Conservation (phyloP, 2,797 vertebrate species). For the Semotilus atromaculatus region DNA sequence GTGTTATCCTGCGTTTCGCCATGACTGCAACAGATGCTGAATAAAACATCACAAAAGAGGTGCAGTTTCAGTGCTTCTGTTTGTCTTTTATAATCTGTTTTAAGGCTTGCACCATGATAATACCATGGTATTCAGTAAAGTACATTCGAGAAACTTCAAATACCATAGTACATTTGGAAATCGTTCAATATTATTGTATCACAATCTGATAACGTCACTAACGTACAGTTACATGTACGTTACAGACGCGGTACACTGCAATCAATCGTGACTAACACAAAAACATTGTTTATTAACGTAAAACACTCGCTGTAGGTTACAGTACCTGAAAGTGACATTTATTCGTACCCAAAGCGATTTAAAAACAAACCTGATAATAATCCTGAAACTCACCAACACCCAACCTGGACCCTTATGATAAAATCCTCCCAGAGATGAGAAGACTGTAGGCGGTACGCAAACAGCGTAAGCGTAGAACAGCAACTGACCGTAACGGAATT, state of each 20-base stretch:
- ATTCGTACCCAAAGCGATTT: background rate
- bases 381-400: conserved; percentile 29
- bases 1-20: conserved; percentile 86
- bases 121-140: background rate
- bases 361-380: conserved; percentile 34
- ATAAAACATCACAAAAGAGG: background rate
- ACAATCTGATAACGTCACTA: background rate
- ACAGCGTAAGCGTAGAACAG: background rate
- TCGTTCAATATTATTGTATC: background rate
- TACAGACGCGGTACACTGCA: background rate
- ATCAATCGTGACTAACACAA: background rate
- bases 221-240: too few relatives aligned
- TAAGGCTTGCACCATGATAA: too few relatives aligned
- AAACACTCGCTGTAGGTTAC: background rate
- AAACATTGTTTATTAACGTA: background rate
- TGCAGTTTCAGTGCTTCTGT: background rate
- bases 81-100: background rate
- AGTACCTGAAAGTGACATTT: background rate
- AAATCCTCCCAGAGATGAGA: conserved; percentile 1
- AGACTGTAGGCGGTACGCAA: background rate
- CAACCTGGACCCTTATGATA: conserved; percentile 20
- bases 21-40: conserved; percentile 67
- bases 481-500: too few relatives aligned
- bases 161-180: background rate
- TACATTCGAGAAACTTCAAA: background rate